These are phyloP conservation scores for Schizaphis graminum DNA, from an alignment of 2,888 invertebrate species.

Conservation along the genomic window DNA sequence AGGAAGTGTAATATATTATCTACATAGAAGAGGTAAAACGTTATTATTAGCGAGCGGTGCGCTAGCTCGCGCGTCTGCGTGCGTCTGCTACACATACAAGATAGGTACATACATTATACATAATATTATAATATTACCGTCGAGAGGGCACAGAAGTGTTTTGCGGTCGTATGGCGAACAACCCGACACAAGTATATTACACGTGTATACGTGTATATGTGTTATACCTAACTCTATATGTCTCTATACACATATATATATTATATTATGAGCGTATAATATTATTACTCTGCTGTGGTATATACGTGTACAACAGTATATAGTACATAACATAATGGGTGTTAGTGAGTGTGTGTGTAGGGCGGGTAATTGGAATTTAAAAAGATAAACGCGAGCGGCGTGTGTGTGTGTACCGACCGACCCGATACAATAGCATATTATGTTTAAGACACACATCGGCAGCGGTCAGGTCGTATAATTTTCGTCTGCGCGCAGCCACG, in stretches of 20 bases:
- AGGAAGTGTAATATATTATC: background rate
- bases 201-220: background rate
- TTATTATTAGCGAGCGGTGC: conserved; percentile 4
- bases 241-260: background rate
- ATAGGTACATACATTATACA: background rate
- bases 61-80: background rate
- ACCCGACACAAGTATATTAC: conserved; percentile 18
- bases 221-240: background rate
- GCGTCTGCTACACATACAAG: background rate
- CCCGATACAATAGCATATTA: conserved; percentile 45
- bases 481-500: conserved; percentile 15
- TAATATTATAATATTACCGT: background rate
- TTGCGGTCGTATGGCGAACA: conserved; percentile 45
- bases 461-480: conserved; percentile 59
- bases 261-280: background rate
- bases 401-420: background rate
- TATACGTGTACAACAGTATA: background rate
- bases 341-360: background rate
- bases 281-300: background rate
- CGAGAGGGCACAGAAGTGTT: conserved; percentile 22
- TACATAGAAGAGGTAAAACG: background rate
- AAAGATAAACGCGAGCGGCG: conserved; percentile 55
- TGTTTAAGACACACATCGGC: conserved; percentile 45
- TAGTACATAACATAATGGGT: background rate
- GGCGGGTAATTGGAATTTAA: conserved; percentile 58